Evolutionary conservation across 2,888 invertebrate species (phyloP).

Genomic region (Athalia circularis): DNA sequence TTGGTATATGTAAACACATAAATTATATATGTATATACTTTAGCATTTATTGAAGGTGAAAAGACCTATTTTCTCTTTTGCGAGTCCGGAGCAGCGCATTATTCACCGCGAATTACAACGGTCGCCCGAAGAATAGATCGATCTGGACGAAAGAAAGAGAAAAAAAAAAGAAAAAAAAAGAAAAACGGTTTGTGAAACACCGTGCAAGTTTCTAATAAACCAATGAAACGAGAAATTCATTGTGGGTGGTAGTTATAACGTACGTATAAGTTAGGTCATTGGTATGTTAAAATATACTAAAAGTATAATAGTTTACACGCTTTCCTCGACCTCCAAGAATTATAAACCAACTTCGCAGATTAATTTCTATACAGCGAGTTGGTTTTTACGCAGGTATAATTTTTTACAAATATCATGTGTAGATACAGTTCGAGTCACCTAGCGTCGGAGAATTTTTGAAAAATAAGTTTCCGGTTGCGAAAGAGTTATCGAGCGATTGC

Average conservation of each 20-base stretch:
- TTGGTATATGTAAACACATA: too few species aligned
- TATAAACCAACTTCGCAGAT: background rate
- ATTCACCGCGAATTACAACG: conserved; percentile 16
- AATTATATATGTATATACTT: background rate
- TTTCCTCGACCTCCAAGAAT: conserved; percentile 38
- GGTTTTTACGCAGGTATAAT: too few species aligned
- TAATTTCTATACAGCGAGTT: too few species aligned
- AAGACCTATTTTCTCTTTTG: conserved; percentile 38
- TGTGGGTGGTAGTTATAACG: conserved; percentile 13
- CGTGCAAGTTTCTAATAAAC: conserved; percentile 42
- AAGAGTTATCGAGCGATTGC: too few species aligned
- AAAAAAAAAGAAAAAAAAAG: too few species aligned
- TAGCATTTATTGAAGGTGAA: conserved; percentile 29
- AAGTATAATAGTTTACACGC: background rate
- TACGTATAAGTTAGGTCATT: too few species aligned
- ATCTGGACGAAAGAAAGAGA: conserved; percentile 12
- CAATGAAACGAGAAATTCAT: conserved; percentile 26
- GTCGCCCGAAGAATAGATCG: conserved; percentile 29
- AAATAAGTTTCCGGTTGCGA: too few species aligned
- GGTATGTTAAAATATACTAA: background rate
- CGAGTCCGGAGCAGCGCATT: conserved; percentile 16
- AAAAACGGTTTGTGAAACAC: conserved; percentile 38
- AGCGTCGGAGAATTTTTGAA: too few species aligned
- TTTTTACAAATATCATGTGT: background rate
- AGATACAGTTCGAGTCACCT: background rate